Base-by-base conservation (phyloP, 2,113 vertebrate genomes). In the Blennius ocellaris region DNA sequence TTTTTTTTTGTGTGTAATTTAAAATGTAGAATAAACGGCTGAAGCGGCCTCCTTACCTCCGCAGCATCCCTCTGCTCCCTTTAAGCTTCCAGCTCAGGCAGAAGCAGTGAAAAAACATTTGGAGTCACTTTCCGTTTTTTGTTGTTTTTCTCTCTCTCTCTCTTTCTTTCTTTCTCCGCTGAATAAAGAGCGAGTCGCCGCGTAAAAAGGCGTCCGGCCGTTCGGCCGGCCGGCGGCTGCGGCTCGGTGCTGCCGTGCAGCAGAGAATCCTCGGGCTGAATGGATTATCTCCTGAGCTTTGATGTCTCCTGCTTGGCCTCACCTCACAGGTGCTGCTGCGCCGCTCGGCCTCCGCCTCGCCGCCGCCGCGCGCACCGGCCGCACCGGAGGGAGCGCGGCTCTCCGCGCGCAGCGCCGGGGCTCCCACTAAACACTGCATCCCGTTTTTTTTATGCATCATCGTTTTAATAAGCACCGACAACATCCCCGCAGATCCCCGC, bases 391-490 rank as follows among this genome's bases (percentile, higher is more conserved):
- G 76, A 86, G 74, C 74, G 75, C 63, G 57, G 77, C 71, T 12
- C 76, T 87, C 79, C 57, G 74, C 70, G 77, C 61, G 69, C 87
- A 14, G 56, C 74, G 41, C 66, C 59, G 55, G 52, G 61, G 66
- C 74, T 83, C 80, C 84, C 78, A 51, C 82, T 84, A 66, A 82
- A 63, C 88, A 44, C 62, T 76, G 87, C 21, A 30, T 30, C 21
- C 21, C 21, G 21, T 30, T 30, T 90, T 90, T 93, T 93, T 30
- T 92, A 82, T 93, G 91, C 93, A 87, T 90, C 90, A 81, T 85
- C 71, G 89, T 93, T 91, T 93, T 91, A 93, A 93, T 92, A 93
- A 93, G 85, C 71, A 82, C 85, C 87, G 86, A 89, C 87, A 92
- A 88, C 87, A 92, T 93, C 87, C 89, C 72, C 90, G 85, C 84